These are phyloP conservation scores for Sitta carolinensis DNA, from an alignment of 2,797 vertebrate genomes.

Conservation along the genomic window DNA sequence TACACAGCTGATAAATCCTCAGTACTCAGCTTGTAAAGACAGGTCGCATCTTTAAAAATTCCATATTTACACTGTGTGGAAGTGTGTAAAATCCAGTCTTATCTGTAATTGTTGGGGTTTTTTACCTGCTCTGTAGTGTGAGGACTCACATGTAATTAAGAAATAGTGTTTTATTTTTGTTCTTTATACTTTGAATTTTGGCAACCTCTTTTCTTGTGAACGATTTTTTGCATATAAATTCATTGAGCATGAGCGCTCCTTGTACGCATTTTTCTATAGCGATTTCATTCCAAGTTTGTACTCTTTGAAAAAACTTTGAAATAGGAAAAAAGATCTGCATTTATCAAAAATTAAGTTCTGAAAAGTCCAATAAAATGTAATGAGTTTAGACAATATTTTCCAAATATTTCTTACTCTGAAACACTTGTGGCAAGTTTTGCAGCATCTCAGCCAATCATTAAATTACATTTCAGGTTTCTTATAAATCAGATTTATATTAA, in stretches of 20 bases:
- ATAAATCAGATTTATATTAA: background rate
- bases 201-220: background rate
- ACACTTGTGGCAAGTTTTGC: background rate
- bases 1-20: background rate
- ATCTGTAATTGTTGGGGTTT: background rate
- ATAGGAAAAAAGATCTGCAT: background rate
- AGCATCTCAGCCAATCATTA: background rate
- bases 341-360: background rate
- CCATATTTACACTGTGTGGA: background rate
- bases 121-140: background rate
- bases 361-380: background rate
- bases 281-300: background rate
- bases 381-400: background rate
- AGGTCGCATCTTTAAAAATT: constrained; percentile 8
- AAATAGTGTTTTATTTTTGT: background rate
- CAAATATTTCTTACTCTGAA: background rate
- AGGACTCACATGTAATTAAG: background rate
- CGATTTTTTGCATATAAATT: background rate
- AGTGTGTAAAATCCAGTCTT: background rate
- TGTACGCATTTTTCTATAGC: background rate
- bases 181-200: constrained; percentile 1
- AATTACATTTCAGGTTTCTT: background rate
- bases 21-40: background rate
- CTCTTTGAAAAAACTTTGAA: background rate
- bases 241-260: background rate